Evolutionary conservation across 64 coral and sea anemone species (phyloP).

Genomic region (Anthopleura sola): DNA sequence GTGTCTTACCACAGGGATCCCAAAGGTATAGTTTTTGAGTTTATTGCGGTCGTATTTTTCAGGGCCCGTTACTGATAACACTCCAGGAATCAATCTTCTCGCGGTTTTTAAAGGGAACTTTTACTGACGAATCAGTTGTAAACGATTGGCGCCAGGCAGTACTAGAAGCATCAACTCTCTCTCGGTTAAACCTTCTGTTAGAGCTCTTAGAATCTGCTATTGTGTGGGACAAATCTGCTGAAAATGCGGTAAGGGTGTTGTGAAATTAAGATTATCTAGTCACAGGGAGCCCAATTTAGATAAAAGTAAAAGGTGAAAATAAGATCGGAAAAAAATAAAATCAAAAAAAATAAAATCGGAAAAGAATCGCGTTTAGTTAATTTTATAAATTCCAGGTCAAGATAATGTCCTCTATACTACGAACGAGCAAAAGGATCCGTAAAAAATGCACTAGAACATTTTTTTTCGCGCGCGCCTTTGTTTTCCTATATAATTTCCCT

Average conservation of each 20-base stretch:
- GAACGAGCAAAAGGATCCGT: no score
- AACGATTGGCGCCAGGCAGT: constrained; percentile 58
- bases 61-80: constrained; percentile 46
- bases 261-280: no score
- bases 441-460: no score
- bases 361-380: no score
- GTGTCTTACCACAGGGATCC: constrained; percentile 4
- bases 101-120: constrained; percentile 47
- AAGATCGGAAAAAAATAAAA: no score
- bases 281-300: no score
- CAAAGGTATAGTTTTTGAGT: neutral
- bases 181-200: constrained; percentile 65
- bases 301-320: no score
- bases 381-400: no score
- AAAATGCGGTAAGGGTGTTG: constrained; percentile 63
- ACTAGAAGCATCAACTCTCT: constrained; percentile 48
- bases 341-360: no score
- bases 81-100: constrained; percentile 55
- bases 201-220: constrained; percentile 66
- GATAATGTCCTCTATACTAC: no score
- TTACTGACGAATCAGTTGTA: constrained; percentile 35
- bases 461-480: no score
- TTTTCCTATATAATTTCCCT: no score
- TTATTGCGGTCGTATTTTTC: neutral
- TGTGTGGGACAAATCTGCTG: constrained; percentile 77